Base-by-base conservation (phyloP, 1,140 invertebrate genomes). In the Microplitis mediator region DNA sequence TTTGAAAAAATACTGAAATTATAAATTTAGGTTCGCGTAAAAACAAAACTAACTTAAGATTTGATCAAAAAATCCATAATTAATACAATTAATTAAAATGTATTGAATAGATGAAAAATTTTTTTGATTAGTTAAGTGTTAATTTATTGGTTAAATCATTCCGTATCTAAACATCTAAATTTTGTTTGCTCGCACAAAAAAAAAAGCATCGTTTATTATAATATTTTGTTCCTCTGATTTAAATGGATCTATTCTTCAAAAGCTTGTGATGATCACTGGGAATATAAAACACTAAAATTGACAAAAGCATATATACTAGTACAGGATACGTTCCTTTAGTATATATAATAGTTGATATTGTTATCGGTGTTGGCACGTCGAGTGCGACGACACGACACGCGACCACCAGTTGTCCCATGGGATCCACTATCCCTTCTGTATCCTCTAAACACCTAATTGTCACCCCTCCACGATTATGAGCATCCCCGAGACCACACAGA, bases 361-460 rank as follows among this genome's bases (percentile, higher is more conserved):
- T 45, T 5, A 45, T 58, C 11, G 36, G 45, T 50, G 65, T 72
- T 50, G 32, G 36, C 36, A 58, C 6, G 11, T 72, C 63, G 56
- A 67, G 64, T 72, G 71, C 32, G 23, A 54, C 13, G 51, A 67
- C 32, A 67, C 66, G 80, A 81, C 81, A 83, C 81, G 81, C 77
- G 81, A 73, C 79, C 75, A 62, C 75, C 74, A 79, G 70, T 45
- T 45, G 39, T 83, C 81, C 80, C 81, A 82, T 79, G 81, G 78
- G 78, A 77, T 50, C 52, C 32, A 51, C 75, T 74, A 80, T 80
- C 80, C 78, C 78, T 80, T 79, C 76, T 81, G 77, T 80, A 74
- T 74, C 74, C 73, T 77, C 78, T 83, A 82, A 83, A 83, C 81
- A 79, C 77, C 80, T 82, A 82, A 83, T 83, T 83, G 81, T 83